These are phyloP conservation scores for Volucella zonaria DNA, from an alignment of 2,888 invertebrate species.

Conservation along the genomic window DNA sequence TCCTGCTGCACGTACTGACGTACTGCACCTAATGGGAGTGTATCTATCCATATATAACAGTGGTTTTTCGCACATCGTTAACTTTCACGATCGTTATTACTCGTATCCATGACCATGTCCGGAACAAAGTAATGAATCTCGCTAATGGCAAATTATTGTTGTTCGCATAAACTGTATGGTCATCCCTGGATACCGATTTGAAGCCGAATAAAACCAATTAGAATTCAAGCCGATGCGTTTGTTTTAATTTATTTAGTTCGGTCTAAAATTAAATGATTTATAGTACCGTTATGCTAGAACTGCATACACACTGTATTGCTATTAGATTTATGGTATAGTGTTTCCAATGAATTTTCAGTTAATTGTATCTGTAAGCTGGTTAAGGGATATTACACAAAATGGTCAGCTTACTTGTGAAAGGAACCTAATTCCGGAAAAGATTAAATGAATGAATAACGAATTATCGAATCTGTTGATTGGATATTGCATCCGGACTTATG, in stretches of 20 bases:
- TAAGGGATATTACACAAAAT: no score
- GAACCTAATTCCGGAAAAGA: no score
- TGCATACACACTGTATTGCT: not conserved
- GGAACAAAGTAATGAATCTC: conserved; percentile 37
- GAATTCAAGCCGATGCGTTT: conserved; percentile 34
- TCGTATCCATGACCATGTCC: conserved; percentile 3
- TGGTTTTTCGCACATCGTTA: conserved; percentile 46
- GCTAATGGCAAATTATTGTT: conserved; percentile 50
- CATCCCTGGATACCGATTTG: conserved; percentile 10
- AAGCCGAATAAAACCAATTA: conserved; percentile 58
- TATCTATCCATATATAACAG: not conserved
- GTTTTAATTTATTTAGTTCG: conserved; percentile 54
- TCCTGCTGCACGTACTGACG: conserved; percentile 12
- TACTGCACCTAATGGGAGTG: not conserved
- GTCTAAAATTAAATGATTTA: conserved; percentile 45
- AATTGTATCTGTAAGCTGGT: not conserved
- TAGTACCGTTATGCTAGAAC: not conserved
- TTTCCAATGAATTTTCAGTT: conserved; percentile 16
- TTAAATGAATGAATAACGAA: no score
- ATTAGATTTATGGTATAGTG: conserved; percentile 3
- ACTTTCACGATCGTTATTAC: conserved; percentile 13
- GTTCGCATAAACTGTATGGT: conserved; percentile 11
- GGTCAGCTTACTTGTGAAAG: no score
- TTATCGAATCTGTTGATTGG: no score
- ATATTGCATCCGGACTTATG: no score